phyloP scores from a whole-genome alignment of 2,113 vertebrate species.

The Ammospiza caudacuta region DNA sequence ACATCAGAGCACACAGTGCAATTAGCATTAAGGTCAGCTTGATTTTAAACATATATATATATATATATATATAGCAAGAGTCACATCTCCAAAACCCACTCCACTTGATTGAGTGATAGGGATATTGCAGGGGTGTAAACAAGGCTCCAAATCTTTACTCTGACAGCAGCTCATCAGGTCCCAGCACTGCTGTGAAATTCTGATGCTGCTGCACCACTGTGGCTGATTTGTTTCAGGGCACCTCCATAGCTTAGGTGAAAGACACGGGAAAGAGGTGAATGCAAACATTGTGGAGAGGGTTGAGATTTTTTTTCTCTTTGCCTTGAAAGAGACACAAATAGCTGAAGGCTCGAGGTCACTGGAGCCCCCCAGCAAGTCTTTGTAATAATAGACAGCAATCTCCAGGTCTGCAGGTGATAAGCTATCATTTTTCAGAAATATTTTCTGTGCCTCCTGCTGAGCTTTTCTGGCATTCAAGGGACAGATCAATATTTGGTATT shows the following conservation, averaged over 20 bases:
- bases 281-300: slow-evolving; percentile 20
- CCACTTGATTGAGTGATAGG: neutral
- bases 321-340: slow-evolving; percentile 56
- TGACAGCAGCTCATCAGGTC: neutral
- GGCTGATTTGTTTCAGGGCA: neutral
- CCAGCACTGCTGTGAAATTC: neutral
- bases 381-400: slow-evolving; percentile 27
- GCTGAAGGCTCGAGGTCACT: slow-evolving; percentile 54
- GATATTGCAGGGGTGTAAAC: neutral
- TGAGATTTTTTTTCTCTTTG: slow-evolving; percentile 29
- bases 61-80: neutral
- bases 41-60: neutral
- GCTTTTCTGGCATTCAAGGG: slow-evolving; percentile 39
- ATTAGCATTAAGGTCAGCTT: neutral
- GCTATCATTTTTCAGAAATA: slow-evolving; percentile 53
- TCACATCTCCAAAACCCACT: neutral
- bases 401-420: slow-evolving; percentile 60
- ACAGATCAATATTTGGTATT: slow-evolving; percentile 63
- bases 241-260: neutral
- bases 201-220: neutral
- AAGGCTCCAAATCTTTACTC: neutral
- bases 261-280: neutral
- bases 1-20: neutral
- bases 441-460: slow-evolving; percentile 49
- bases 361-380: slow-evolving; percentile 46